Evolutionary conservation across 1,140 invertebrate genomes (phyloP), one percentile per base, ranked within the genome.

Genomic region (Phthorimaea operculella): DNA sequence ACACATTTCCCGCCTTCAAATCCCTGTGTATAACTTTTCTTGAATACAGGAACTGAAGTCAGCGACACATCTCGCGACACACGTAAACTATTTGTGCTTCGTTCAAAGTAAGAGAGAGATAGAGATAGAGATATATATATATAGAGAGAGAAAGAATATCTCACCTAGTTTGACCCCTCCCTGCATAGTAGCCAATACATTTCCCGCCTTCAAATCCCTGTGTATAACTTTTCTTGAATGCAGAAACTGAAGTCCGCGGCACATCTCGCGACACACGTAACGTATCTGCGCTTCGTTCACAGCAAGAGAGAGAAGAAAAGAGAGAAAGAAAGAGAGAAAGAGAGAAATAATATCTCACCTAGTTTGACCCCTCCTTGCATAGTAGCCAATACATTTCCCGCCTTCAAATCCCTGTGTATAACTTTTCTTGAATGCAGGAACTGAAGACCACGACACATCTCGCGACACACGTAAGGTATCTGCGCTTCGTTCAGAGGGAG

Each of bases 1-100:
- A 86, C 16, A 99, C 96, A 87, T 99, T 99, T 52, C 98, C 98
- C 47, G 98, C 98, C 87, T 99, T 99, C 54, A 99, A 87, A 87
- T 99, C 98, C 39, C 96, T 88, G 84, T 99, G 98, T 68, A 99
- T 99, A 55, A 99, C 92, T 85, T 93, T 92, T 55, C 92, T 90
- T 67, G 93, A 90, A 86, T 99, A 98, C 59, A 99, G 88, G 87
- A 96, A 97, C 70, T 34, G 33, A 34, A 34, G n/a, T n/a, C n/a
- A n/a, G n/a, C n/a, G n/a, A n/a, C n/a, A n/a, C n/a, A n/a, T n/a
- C n/a, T n/a, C n/a, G n/a, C n/a, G n/a, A n/a, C n/a, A n/a, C n/a
- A n/a, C n/a, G n/a, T n/a, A n/a, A n/a, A n/a, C n/a, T n/a, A n/a
- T n/a, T n/a, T n/a, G n/a, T n/a, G n/a, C n/a, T n/a, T n/a, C n/a